A percentile compares a stretch with the other conserved stretches of the same genome.
Evolutionary conservation across 1,140 invertebrate species (phyloP).

Genomic region (Drosophila pectinifera): DNA sequence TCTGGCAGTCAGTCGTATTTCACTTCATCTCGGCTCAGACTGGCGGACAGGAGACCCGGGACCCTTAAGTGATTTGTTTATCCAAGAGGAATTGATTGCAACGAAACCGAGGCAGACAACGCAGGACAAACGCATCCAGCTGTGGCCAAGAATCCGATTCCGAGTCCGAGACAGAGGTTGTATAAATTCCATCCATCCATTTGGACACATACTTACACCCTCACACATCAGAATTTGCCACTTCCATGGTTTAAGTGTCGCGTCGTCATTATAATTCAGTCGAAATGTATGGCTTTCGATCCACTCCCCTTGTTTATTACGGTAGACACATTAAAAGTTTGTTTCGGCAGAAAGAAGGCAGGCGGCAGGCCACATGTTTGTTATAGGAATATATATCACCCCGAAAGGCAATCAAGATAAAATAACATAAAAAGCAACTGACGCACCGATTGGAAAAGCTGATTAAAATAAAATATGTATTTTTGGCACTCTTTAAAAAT

Average conservation of each 20-base stretch:
- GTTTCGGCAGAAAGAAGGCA: neutral
- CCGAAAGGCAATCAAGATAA: conserved; percentile 34
- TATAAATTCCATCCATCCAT: conserved; percentile 49
- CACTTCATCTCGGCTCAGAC: conserved; percentile 20
- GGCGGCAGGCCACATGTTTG: conserved; percentile 28
- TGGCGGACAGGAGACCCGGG: conserved; percentile 1
- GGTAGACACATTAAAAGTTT: conserved; percentile 44
- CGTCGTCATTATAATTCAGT: conserved; percentile 64
- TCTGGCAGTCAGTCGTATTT: conserved; percentile 42
- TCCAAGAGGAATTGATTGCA: conserved; percentile 65
- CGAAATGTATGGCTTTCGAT: conserved; percentile 24
- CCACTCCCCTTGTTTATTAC: conserved; percentile 40
- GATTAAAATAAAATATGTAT: neutral
- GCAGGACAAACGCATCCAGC: conserved; percentile 39
- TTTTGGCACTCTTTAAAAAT: neutral
- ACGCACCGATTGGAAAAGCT: neutral
- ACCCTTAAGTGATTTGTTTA: conserved; percentile 62
- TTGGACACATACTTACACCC: conserved; percentile 7
- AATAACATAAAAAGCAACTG: conserved; percentile 30
- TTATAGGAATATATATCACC: conserved; percentile 25
- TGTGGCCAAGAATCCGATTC: conserved; percentile 31
- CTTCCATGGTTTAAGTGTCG: conserved; percentile 60
- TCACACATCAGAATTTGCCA: conserved; percentile 54
- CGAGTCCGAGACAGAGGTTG: neutral
- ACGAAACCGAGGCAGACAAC: conserved; percentile 30